Evolutionary conservation across 2,888 invertebrate species (phyloP).

Genomic region (Zootermopsis nevadensis): DNA sequence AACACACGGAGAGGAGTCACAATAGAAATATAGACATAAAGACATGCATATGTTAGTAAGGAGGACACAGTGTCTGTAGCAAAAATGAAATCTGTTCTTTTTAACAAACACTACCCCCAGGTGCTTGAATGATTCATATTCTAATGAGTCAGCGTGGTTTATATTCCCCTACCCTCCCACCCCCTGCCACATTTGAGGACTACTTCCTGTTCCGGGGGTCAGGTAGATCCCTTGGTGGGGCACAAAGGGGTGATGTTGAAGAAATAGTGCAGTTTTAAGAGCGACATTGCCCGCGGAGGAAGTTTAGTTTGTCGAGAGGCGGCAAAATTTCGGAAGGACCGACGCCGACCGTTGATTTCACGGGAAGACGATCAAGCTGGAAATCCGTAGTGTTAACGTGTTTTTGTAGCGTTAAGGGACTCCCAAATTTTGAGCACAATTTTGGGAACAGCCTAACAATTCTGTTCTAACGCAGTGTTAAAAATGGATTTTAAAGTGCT

Average conservation of each 20-base stretch:
- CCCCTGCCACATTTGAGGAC: not conserved
- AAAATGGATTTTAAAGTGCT: too few species aligned
- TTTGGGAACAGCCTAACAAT: not conserved
- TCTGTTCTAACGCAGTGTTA: too few species aligned
- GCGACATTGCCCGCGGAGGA: conserved; percentile 33
- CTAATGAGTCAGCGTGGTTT: conserved; percentile 36
- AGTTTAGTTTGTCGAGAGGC: not conserved
- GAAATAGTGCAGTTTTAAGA: conserved; percentile 23
- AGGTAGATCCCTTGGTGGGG: conserved; percentile 37
- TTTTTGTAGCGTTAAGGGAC: not conserved
- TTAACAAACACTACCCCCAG: not conserved
- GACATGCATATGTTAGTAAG: conserved; percentile 10
- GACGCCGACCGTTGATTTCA: not conserved
- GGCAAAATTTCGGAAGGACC: too few species aligned
- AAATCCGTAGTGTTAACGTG: not conserved
- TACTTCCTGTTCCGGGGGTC: conserved; percentile 43
- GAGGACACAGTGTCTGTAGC: conserved; percentile 21
- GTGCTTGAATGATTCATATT: conserved; percentile 35
- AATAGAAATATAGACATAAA: conserved; percentile 12
- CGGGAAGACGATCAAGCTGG: not conserved
- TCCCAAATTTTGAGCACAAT: not conserved
- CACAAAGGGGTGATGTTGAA: conserved; percentile 33
- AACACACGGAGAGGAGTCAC: not conserved
- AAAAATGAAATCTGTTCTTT: not conserved
- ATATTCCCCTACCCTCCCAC: conserved; percentile 18